These are phyloP conservation scores for Caracal caracal DNA, from an alignment of 2,113 vertebrate genomes.

Conservation along the genomic window DNA sequence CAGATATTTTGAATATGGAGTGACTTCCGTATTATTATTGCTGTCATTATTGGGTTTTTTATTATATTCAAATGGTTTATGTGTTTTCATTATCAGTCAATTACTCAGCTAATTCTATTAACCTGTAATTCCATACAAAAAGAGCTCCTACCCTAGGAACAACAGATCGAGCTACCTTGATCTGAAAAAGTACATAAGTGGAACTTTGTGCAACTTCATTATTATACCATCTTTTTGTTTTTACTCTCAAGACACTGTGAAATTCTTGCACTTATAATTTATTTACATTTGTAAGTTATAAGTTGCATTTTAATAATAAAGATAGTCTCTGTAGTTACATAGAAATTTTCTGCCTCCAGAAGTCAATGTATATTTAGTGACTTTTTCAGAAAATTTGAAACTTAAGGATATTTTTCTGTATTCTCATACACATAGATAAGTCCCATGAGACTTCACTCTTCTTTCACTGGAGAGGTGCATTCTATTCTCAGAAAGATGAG, in stretches of 20 bases:
- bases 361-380: neutral
- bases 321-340: slow-evolving; percentile 15
- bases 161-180: neutral
- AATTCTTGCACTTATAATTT: slow-evolving; percentile 47
- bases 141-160: neutral
- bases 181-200: neutral
- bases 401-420: neutral
- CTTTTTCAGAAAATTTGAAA: neutral
- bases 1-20: neutral
- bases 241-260: slow-evolving; percentile 59
- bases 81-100: neutral
- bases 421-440: neutral
- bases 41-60: neutral
- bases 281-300: slow-evolving; percentile 62
- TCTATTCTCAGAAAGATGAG: neutral
- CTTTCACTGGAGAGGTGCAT: neutral
- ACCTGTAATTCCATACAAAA: neutral
- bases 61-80: slow-evolving; percentile 21
- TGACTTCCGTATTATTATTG: neutral
- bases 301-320: slow-evolving; percentile 62
- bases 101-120: slow-evolving; percentile 3
- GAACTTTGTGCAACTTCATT: slow-evolving; percentile 19
- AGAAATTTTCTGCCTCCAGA: neutral
- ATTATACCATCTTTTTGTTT: slow-evolving; percentile 38
- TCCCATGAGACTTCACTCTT: neutral